These are phyloP conservation scores for Tachypleus tridentatus DNA, from an alignment of 1,140 invertebrate genomes.

Conservation along the genomic window DNA sequence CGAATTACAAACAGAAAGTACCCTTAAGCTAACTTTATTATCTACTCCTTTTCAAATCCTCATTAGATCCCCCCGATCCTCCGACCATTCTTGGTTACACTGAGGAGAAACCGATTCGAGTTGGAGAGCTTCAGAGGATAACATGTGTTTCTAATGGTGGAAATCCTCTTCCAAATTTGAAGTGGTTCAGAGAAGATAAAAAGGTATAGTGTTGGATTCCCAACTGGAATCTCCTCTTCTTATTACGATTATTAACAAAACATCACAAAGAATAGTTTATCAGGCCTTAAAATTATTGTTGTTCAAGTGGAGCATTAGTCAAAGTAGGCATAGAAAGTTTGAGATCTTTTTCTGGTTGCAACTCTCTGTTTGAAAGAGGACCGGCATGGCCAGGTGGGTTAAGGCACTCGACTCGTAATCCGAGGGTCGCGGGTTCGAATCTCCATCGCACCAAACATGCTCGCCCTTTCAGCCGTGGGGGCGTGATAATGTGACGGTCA, in stretches of 20 bases:
- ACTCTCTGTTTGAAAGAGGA: conserved; percentile 1
- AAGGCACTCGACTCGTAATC: too few relatives aligned
- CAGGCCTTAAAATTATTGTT: too few relatives aligned
- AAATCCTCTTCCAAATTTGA: conserved; percentile 75
- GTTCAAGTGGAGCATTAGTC: too few relatives aligned
- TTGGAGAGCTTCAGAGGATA: conserved; percentile 71
- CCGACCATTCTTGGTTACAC: conserved; percentile 80
- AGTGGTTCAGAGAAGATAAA: conserved; percentile 20
- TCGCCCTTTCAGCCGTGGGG: too few relatives aligned
- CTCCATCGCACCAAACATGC: too few relatives aligned
- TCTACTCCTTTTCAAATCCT: neutral
- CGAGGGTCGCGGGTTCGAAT: too few relatives aligned
- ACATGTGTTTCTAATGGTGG: conserved; percentile 84
- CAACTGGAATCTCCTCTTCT: too few relatives aligned
- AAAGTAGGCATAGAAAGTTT: neutral
- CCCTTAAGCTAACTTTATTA: neutral
- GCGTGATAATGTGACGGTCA: too few relatives aligned
- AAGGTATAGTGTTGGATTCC: conserved; percentile 12
- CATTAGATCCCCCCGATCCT: conserved; percentile 78
- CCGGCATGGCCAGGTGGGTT: too few relatives aligned
- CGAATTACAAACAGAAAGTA: neutral
- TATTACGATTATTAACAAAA: too few relatives aligned
- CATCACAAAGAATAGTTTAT: too few relatives aligned
- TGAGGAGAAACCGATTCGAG: conserved; percentile 61
- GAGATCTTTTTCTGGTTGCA: neutral